Conservation (phyloP, 2,113 vertebrate species). For the Cyphomyrus discorhynchus region DNA sequence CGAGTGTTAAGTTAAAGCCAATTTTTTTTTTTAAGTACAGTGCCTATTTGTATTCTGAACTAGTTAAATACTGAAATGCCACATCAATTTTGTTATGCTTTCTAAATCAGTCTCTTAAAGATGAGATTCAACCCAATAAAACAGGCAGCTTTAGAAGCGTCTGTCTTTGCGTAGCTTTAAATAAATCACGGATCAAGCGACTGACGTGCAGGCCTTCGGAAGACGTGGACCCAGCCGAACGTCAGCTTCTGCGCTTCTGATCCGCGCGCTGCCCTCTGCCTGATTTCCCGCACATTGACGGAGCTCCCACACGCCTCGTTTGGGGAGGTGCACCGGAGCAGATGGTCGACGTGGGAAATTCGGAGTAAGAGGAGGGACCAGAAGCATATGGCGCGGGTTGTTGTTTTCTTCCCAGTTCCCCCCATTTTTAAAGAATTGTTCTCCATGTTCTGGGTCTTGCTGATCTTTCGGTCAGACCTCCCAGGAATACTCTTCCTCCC, state of each 20-base stretch:
- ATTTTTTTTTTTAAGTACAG: neutral
- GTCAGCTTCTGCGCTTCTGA: neutral
- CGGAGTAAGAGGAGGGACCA: slow-evolving; percentile 17
- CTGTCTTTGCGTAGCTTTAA: neutral
- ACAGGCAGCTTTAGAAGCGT: neutral
- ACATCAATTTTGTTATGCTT: neutral
- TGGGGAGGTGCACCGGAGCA: neutral
- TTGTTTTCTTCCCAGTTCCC: slow-evolving; percentile 14
- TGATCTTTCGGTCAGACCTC: slow-evolving; percentile 38
- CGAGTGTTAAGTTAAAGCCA: neutral
- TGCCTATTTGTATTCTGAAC: neutral
- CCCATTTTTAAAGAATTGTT: neutral
- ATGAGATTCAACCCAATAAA: neutral
- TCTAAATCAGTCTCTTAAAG: neutral
- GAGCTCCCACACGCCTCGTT: neutral
- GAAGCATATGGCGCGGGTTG: neutral
- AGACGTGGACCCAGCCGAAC: neutral
- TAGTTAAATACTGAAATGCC: neutral
- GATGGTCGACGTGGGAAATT: neutral
- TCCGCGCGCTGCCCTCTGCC: neutral
- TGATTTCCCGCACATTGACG: neutral
- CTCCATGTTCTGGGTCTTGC: neutral
- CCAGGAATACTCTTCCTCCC: slow-evolving; percentile 9
- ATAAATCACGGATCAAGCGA: neutral
- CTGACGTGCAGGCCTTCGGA: neutral